These are phyloP conservation scores for Philereme vetulata DNA, from an alignment of 2,888 invertebrate genomes.

Conservation along the genomic window DNA sequence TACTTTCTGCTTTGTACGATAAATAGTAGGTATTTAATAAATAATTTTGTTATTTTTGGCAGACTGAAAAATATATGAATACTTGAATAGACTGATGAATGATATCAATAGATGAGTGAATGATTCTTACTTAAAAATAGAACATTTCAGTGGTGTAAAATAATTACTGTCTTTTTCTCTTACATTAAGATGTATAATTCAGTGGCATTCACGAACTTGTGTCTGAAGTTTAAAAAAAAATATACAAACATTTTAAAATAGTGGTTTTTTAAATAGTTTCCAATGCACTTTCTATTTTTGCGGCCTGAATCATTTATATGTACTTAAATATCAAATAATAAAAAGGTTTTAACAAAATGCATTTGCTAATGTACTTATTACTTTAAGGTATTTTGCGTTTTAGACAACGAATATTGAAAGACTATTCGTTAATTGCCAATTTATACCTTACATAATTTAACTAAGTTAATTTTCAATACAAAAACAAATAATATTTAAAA, in stretches of 20 bases:
- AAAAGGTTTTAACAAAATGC: conserved; percentile 16
- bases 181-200: conserved; percentile 7
- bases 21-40: conserved; percentile 22
- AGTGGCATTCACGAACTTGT: conserved; percentile 21
- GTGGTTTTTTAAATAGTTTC: no score
- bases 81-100: conserved; percentile 38
- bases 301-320: no score
- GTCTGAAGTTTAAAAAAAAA: conserved; percentile 15
- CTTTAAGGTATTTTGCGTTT: conserved; percentile 21
- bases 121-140: conserved; percentile 19
- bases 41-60: conserved; percentile 34
- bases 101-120: conserved; percentile 21
- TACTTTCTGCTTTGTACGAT: conserved; percentile 19
- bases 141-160: conserved; percentile 4
- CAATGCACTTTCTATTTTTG: no score
- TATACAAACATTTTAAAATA: not conserved
- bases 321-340: not conserved
- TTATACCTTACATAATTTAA: not conserved
- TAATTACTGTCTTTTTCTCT: conserved; percentile 1
- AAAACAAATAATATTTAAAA: no score
- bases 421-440: conserved; percentile 4
- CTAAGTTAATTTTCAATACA: no score
- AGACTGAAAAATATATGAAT: conserved; percentile 34
- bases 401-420: conserved; percentile 26
- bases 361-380: conserved; percentile 36